Base-by-base conservation (phyloP, 2,113 vertebrate species). In the Isurus oxyrinchus region DNA sequence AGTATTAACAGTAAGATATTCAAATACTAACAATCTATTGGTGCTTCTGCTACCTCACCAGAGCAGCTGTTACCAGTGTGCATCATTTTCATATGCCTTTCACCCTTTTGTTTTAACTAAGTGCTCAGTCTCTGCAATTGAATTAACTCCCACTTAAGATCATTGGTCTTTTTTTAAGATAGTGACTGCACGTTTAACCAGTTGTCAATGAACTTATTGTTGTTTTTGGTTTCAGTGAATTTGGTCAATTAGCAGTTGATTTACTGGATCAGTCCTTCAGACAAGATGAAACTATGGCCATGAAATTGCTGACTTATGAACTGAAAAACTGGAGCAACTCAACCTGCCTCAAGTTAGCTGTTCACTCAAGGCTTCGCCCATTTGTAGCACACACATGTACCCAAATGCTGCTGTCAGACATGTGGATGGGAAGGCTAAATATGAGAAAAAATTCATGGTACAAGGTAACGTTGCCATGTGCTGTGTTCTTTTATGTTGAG, bases 361-460 rank as follows among this genome's bases (percentile, higher is more conserved):
- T 99, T 63, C 99, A 99, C 49, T 99, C 99, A 23, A 98, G 99
- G 96, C 98, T 99, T 55, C 98, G 99, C 90, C 98, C 98, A 0
- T 99, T 99, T 96, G 99, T 99, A 87, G 99, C 99, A 14, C 99
- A 99, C 96, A 99, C 99, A 44, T 99, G 99, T 97, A 99, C 99
- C 2, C 99, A 99, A 97, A 98, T 99, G 98, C 97, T 99, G 97
- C 97, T 99, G 27, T 99, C 99, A 0, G 99, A 99, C 97, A 99
- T 99, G 99, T 99, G 99, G 99, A 99, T 99, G 99, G 99, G 99
- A 96, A 98, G 99, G 84, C 98, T 99, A 95, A 99, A 99, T 98
- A 99, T 99, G 99, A 98, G 99, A 97, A 99, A 99, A 97, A 99
- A 99, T 98, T 99, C 99, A 44, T 99, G 99, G 99, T 99, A 99